phyloP scores from a whole-genome alignment of 2,113 vertebrate species.

The Tangachromis dhanisi region DNA sequence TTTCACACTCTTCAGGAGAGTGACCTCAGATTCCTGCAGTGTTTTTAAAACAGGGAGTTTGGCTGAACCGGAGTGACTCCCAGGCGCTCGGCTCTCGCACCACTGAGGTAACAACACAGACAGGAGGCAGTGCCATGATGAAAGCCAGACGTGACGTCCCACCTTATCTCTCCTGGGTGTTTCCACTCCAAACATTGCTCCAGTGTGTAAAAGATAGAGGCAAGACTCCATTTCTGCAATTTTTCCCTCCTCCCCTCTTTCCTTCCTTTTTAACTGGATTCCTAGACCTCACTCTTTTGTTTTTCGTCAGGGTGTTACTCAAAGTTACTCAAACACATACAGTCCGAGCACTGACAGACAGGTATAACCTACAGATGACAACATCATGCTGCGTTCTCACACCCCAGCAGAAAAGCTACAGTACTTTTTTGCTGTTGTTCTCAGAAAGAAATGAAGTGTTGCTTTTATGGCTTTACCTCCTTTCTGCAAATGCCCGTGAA shows the following conservation, averaged over 20 bases:
- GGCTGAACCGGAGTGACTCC: constrained; percentile 2
- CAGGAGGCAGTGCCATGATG: constrained; percentile 51
- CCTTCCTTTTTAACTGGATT: constrained; percentile 48
- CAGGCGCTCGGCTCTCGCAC: background rate
- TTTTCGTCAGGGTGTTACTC: constrained; percentile 47
- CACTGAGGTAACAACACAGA: background rate
- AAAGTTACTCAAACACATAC: background rate
- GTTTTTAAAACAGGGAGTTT: constrained; percentile 30
- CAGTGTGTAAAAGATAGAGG: constrained; percentile 38
- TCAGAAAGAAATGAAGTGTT: constrained; percentile 3
- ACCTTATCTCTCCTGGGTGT: constrained; percentile 67
- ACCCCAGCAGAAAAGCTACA: background rate
- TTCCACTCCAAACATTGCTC: constrained; percentile 58
- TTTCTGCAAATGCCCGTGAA: background rate
- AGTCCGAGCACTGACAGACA: background rate
- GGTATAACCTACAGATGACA: constrained; percentile 5
- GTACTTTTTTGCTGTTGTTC: background rate
- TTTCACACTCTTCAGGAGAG: background rate
- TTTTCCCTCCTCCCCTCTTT: constrained; percentile 24
- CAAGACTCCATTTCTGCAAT: background rate
- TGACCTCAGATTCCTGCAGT: constrained; percentile 35
- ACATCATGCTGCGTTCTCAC: background rate
- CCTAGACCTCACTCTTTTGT: constrained; percentile 37
- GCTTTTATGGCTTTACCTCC: constrained; percentile 26
- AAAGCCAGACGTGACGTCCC: constrained; percentile 66